Conservation (phyloP, 2,113 vertebrate species). For the Myotis brandtii region DNA sequence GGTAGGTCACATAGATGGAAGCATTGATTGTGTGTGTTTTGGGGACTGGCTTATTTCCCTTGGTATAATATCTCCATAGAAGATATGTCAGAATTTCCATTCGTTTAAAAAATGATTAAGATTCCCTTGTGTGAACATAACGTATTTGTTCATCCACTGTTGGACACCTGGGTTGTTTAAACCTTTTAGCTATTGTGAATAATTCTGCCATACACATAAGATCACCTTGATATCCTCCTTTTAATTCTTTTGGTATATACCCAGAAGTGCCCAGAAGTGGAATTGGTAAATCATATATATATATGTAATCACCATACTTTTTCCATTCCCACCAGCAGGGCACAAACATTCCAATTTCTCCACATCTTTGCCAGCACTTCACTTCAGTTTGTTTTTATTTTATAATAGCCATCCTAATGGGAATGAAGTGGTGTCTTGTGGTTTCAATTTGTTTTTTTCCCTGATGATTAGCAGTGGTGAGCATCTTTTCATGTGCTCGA, state of each 20-base stretch:
- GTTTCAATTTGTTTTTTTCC: background rate
- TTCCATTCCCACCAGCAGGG: background rate
- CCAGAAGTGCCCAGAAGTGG: background rate
- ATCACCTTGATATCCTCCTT: background rate
- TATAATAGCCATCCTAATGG: no score
- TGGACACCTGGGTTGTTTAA: background rate
- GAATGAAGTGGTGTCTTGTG: background rate
- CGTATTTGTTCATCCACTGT: background rate
- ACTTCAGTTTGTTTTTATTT: background rate
- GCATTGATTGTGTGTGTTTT: background rate
- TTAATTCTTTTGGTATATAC: background rate
- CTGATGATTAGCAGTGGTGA: background rate
- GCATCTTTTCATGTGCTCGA: background rate
- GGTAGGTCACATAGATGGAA: background rate
- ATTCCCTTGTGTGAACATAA: background rate
- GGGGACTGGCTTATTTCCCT: background rate
- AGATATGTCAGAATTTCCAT: background rate
- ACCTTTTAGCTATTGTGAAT: background rate
- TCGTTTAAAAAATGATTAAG: background rate
- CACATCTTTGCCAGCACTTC: background rate
- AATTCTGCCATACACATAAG: background rate
- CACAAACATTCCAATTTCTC: background rate
- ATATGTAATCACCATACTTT: no score
- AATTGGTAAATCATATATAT: background rate
- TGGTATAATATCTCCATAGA: no score